These are phyloP conservation scores for Lordiphosa clarofinis DNA, from an alignment of 1,140 invertebrate genomes.

Conservation along the genomic window DNA sequence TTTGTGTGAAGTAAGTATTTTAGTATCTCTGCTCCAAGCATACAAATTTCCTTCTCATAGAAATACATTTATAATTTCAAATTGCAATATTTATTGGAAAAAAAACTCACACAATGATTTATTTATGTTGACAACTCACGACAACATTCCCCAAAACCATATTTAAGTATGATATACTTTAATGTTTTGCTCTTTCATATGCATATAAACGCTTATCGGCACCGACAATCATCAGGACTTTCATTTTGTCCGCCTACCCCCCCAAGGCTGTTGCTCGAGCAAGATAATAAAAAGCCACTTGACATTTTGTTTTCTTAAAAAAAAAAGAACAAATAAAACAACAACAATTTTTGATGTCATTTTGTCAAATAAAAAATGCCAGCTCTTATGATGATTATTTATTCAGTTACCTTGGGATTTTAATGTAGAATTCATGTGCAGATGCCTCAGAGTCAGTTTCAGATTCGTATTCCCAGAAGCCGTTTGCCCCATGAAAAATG, in stretches of 20 bases:
- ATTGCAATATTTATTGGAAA: too few relatives aligned
- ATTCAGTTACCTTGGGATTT: conserved; percentile 69
- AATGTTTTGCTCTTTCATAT: conserved; percentile 12
- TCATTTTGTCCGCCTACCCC: conserved; percentile 10
- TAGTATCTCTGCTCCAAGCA: too few relatives aligned
- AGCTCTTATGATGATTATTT: conserved; percentile 48
- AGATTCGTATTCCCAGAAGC: conserved; percentile 36
- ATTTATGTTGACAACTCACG: too few relatives aligned
- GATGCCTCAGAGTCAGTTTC: conserved; percentile 7
- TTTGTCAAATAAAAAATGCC: conserved; percentile 20
- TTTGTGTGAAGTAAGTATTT: too few relatives aligned
- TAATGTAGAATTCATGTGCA: conserved; percentile 51
- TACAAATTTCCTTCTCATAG: too few relatives aligned
- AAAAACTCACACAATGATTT: too few relatives aligned
- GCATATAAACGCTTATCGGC: conserved; percentile 21
- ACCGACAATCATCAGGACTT: conserved; percentile 26
- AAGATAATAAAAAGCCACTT: conserved; percentile 51
- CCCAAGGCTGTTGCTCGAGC: conserved; percentile 10
- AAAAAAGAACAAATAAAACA: conserved; percentile 15
- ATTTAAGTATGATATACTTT: too few relatives aligned
- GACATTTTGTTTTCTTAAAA: conserved; percentile 36
- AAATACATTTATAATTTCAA: too few relatives aligned
- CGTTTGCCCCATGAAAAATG: conserved; percentile 45
- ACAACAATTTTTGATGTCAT: conserved; percentile 15
- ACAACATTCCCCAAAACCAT: too few relatives aligned